Evolutionary conservation across 2,888 invertebrate genomes (phyloP), one percentile per base, ranked within the genome.

Genomic region (Julus scanicus): DNA sequence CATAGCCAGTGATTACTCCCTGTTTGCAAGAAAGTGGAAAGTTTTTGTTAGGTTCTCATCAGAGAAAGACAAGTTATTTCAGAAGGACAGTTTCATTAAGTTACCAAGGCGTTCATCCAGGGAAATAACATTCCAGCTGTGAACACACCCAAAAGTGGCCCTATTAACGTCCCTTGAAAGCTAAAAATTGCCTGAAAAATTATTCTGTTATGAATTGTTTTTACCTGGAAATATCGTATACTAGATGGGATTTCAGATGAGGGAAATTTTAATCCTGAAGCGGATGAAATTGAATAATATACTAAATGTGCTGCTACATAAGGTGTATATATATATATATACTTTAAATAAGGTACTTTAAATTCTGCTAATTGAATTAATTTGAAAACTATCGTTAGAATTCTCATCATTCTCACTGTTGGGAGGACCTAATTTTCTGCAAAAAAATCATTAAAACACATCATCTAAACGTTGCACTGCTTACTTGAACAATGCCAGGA

Each of bases 141-240:
- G 84, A 84, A 84, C 4, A 84, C 84, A n/a, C 39, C 40, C 39
- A 84, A 84, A 84, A 84, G 84, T 37, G 84, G 37, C 5, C 84
- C 84, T 39, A 37, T 40, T 37, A 39, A 84, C 11, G 40, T 84
- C 40, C 84, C 84, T 15, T 37, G 40, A 84, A 84, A 39, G 20
- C 84, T 84, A n/a, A 84, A 84, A 37, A 84, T 40, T 13, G 84
- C 84, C 84, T 84, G 40, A 39, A 84, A 84, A 84, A n/a, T 40
- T 2, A n/a, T 44, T 44, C 8, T 1, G 44, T 44, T 44, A 44
- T 8, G 0, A 29, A 29, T 29, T 29, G 29, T 29, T 29, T 29
- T 29, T 29, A 44, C 44, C 44, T 44, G 5, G 8, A 44, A 8
- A 44, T 44, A 44, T 44, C 8, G 5, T 44, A 8, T 44, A n/a